Conservation (phyloP, 2,113 vertebrate species). For the Mystacornis crossleyi region DNA sequence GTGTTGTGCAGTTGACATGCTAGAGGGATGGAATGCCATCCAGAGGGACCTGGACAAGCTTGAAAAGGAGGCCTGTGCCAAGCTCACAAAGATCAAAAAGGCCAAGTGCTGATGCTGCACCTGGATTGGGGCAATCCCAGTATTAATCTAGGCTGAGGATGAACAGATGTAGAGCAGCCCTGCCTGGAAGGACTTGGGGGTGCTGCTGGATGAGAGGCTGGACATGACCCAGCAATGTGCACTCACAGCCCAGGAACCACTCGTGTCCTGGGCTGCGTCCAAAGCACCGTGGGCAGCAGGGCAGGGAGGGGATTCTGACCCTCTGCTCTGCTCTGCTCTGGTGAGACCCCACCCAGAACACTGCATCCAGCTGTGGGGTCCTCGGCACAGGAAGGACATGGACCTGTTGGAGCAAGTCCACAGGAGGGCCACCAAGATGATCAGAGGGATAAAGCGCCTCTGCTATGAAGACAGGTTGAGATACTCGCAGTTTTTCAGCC, state of each 20-base stretch:
- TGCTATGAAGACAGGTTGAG: background rate
- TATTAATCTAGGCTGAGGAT: background rate
- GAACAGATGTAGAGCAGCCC: background rate
- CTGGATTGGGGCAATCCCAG: rapidly evolving
- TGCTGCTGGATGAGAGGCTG: background rate
- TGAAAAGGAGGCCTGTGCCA: background rate
- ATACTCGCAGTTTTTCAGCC: background rate
- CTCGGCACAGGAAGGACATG: background rate
- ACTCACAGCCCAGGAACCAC: background rate
- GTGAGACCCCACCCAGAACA: background rate
- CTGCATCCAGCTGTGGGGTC: background rate
- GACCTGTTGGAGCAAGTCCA: background rate
- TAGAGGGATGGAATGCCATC: background rate
- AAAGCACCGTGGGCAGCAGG: background rate
- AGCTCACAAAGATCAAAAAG: background rate
- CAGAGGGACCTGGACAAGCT: background rate
- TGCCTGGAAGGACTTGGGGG: background rate
- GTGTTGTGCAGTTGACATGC: too few species aligned
- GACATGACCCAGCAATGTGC: background rate
- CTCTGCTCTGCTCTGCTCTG: background rate
- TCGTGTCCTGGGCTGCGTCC: background rate
- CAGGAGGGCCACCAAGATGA: background rate
- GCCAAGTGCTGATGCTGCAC: background rate
- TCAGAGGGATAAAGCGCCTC: background rate
- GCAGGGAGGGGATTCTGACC: background rate